phyloP scores from a whole-genome alignment of 2,888 invertebrate species.

The Tenthredo mesomela region DNA sequence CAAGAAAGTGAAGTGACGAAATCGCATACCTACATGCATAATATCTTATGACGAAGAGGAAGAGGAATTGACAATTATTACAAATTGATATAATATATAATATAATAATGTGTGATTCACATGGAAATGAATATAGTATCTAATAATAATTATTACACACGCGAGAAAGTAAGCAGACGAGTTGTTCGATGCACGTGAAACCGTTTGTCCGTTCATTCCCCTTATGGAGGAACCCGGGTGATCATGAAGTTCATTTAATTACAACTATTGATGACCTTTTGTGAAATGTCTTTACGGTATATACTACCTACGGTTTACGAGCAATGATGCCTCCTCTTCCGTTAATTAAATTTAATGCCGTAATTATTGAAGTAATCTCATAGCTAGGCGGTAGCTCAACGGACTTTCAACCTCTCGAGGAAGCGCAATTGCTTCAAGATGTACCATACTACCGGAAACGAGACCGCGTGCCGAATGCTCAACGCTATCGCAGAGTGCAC shows the following conservation, averaged over 20 bases:
- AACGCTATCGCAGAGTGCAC: background rate
- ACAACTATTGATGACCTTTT: background rate
- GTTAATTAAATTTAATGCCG: conserved; percentile 25
- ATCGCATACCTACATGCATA: too few species aligned
- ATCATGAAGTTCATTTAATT: background rate
- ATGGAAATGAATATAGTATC: background rate
- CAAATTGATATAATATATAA: background rate
- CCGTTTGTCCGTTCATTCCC: conserved; percentile 8
- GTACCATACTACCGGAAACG: background rate
- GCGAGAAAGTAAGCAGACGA: background rate
- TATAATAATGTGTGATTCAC: background rate
- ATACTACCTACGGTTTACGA: background rate
- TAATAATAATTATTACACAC: background rate
- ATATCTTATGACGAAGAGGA: background rate
- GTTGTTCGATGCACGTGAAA: conserved; percentile 2
- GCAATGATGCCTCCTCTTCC: conserved; percentile 3
- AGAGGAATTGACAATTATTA: background rate
- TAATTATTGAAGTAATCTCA: background rate
- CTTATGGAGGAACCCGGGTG: background rate
- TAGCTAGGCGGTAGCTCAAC: background rate
- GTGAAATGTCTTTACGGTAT: background rate
- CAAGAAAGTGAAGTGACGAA: too few species aligned
- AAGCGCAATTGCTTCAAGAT: conserved; percentile 7
- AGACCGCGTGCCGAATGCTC: background rate
- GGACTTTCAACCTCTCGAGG: conserved; percentile 5